Percentiles rank a stretch among this genome's conserved stretches.
These are phyloP conservation scores for Hyposmocoma kahamanoa DNA, from an alignment of 1,140 invertebrate species.

Conservation along the genomic window DNA sequence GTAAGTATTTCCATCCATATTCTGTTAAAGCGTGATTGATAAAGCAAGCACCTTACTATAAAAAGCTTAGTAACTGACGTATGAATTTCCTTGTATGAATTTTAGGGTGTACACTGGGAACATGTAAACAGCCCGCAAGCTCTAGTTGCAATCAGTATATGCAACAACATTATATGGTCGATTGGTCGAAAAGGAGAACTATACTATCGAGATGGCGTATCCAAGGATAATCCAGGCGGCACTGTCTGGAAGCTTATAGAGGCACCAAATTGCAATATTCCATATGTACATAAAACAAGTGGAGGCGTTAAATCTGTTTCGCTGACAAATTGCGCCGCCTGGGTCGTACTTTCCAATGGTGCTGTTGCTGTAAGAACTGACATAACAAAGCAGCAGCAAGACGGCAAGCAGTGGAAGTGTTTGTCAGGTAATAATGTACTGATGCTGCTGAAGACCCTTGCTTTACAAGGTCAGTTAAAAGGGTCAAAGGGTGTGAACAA, in stretches of 20 bases:
- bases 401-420: slow-evolving; percentile 61
- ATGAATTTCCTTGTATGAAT: slow-evolving; percentile 6
- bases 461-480: slow-evolving; percentile 1
- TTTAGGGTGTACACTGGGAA: slow-evolving; percentile 84
- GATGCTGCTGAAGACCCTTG: background rate
- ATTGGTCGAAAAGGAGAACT: slow-evolving; percentile 89
- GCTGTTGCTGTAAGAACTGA: slow-evolving; percentile 52
- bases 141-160: slow-evolving; percentile 81
- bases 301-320: slow-evolving; percentile 50
- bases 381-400: slow-evolving; percentile 35
- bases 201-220: slow-evolving; percentile 84
- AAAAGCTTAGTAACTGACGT: background rate
- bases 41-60: background rate
- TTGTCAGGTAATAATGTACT: slow-evolving; percentile 40
- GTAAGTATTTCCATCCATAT: slow-evolving; percentile 75
- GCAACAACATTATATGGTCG: slow-evolving; percentile 85
- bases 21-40: too few relatives aligned
- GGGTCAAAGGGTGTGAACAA: too few relatives aligned
- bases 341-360: slow-evolving; percentile 56
- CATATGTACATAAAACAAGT: slow-evolving; percentile 35
- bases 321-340: slow-evolving; percentile 40
- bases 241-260: slow-evolving; percentile 57
- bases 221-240: slow-evolving; percentile 75
- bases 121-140: slow-evolving; percentile 86
- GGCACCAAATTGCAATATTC: slow-evolving; percentile 40